phyloP scores from a whole-genome alignment of 1,140 invertebrate species.

The Idris sp. region DNA sequence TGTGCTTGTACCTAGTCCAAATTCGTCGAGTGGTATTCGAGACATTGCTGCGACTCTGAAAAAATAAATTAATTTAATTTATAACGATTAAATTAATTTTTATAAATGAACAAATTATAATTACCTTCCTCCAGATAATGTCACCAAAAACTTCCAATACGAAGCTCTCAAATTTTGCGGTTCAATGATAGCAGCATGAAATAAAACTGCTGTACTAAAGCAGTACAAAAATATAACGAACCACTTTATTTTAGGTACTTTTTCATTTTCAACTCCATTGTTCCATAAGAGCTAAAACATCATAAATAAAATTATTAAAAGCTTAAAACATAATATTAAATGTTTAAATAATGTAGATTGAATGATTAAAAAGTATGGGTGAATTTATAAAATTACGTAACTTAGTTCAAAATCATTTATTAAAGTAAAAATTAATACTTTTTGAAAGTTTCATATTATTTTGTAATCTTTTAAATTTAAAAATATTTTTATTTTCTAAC shows the following conservation, averaged over 20 bases:
- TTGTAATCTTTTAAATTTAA: no score
- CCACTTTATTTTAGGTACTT: constrained; percentile 81
- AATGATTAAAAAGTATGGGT: constrained; percentile 3
- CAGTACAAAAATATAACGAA: constrained; percentile 86
- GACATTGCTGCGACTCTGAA: constrained; percentile 80
- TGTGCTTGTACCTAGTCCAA: constrained; percentile 78
- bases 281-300: constrained; percentile 80
- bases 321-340: constrained; percentile 3
- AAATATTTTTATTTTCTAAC: no score
- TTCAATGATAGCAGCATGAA: constrained; percentile 89
- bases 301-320: no score
- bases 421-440: no score
- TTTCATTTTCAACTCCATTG: constrained; percentile 79
- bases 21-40: constrained; percentile 79
- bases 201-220: constrained; percentile 87
- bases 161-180: constrained; percentile 87
- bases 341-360: not conserved
- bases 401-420: no score
- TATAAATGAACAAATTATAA: no score
- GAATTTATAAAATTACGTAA: no score
- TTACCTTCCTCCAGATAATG: constrained; percentile 85
- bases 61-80: no score
- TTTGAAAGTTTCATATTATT: no score
- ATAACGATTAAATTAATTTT: no score
- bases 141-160: constrained; percentile 90